phyloP scores from a whole-genome alignment of 1,140 invertebrate species.

The Aporrectodea caliginosa region DNA sequence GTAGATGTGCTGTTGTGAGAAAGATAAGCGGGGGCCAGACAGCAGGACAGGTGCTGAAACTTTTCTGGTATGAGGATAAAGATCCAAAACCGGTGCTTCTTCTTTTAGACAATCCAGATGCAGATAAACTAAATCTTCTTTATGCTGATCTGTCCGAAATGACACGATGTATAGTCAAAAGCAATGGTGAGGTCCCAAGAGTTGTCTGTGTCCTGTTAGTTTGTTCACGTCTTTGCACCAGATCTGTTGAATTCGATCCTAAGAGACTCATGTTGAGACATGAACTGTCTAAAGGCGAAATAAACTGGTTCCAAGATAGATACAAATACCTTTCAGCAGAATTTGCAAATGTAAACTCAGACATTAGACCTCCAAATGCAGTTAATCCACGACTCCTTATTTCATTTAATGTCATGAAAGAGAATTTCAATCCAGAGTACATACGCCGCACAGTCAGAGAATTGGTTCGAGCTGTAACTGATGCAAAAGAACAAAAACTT shows the following conservation, averaged over 20 bases:
- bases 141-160: conserved; percentile 36
- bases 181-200: neutral
- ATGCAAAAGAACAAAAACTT: conserved; percentile 30
- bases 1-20: conserved; percentile 39
- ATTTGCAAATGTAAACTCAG: conserved; percentile 32
- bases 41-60: conserved; percentile 36
- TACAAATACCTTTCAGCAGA: conserved; percentile 33
- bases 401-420: conserved; percentile 40
- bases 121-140: conserved; percentile 37
- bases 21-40: conserved; percentile 37
- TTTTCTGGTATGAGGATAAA: conserved; percentile 35
- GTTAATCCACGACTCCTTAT: conserved; percentile 38
- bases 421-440: conserved; percentile 37
- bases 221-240: conserved; percentile 31
- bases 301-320: conserved; percentile 38
- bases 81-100: conserved; percentile 38
- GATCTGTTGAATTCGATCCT: conserved; percentile 15
- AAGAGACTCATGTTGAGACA: conserved; percentile 35
- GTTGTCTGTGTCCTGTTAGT: conserved; percentile 39
- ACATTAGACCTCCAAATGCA: neutral
- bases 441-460: conserved; percentile 35
- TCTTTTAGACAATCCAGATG: conserved; percentile 43
- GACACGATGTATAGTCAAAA: conserved; percentile 22
- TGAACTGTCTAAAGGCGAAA: conserved; percentile 35
- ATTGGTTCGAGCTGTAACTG: conserved; percentile 33